Conservation (phyloP, 2,888 invertebrate genomes). For the Elysia crispata region DNA sequence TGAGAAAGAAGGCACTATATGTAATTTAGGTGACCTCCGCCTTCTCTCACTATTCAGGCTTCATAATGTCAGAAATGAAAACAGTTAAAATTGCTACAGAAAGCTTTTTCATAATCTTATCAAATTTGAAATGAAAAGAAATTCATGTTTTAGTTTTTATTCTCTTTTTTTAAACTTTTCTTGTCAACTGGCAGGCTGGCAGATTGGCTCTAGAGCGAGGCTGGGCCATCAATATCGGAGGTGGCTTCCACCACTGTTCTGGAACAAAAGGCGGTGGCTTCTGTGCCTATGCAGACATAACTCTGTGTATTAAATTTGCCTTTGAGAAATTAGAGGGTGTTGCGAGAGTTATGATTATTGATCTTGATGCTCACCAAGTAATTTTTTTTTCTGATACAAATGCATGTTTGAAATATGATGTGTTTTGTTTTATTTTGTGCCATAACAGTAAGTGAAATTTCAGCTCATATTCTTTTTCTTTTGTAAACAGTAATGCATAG, state of each 20-base stretch:
- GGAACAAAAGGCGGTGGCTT: slow-evolving; percentile 88
- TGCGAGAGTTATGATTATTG: slow-evolving; percentile 86
- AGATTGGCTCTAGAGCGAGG: slow-evolving; percentile 88
- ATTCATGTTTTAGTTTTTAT: too few species aligned
- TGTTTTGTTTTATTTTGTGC: too few species aligned
- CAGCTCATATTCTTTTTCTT: slow-evolving; percentile 6
- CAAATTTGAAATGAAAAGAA: too few species aligned
- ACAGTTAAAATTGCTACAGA: too few species aligned
- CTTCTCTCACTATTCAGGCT: too few species aligned
- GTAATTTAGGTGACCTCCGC: background rate
- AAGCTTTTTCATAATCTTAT: too few species aligned
- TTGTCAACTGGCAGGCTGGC: slow-evolving; percentile 81
- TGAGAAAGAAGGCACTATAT: background rate
- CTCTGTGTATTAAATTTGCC: slow-evolving; percentile 85
- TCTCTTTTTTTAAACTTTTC: background rate
- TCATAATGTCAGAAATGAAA: too few species aligned
- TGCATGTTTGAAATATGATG: too few species aligned
- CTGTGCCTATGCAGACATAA: slow-evolving; percentile 93
- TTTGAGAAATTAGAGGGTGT: slow-evolving; percentile 80
- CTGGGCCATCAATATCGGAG: slow-evolving; percentile 94
- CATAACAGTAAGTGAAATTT: too few species aligned
- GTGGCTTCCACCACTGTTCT: slow-evolving; percentile 94
- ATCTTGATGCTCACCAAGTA: slow-evolving; percentile 94
- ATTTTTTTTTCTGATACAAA: background rate
- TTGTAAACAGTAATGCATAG: too few species aligned